phyloP scores from a whole-genome alignment of 2,113 vertebrate genomes.

The Trichomycterus rosablanca region DNA sequence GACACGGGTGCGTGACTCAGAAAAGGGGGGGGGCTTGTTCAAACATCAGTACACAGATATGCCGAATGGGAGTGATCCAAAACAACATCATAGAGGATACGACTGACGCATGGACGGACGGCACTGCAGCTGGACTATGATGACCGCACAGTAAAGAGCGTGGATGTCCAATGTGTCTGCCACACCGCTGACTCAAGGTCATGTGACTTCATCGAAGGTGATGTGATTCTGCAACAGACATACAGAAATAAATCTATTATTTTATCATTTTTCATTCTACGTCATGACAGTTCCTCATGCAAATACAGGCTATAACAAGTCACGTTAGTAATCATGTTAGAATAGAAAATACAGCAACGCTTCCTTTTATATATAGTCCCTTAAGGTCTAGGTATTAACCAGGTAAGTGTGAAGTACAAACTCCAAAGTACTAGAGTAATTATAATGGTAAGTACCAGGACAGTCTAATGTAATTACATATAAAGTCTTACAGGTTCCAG shows the following conservation, averaged over 20 bases:
- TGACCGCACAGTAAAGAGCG: constrained; percentile 84
- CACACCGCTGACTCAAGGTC: constrained; percentile 82
- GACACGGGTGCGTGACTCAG: not conserved
- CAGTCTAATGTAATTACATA: too few relatives aligned
- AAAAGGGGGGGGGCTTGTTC: not conserved
- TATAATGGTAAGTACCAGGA: too few relatives aligned
- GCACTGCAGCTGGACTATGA: constrained; percentile 69
- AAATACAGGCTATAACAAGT: too few relatives aligned
- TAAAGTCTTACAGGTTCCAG: too few relatives aligned
- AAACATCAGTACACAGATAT: constrained; percentile 18
- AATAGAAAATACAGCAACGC: too few relatives aligned
- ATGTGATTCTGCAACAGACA: constrained; percentile 84
- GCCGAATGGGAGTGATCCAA: constrained; percentile 38
- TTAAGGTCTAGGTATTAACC: too few relatives aligned
- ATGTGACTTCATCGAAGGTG: constrained; percentile 99
- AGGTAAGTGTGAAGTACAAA: too few relatives aligned
- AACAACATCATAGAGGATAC: constrained; percentile 46
- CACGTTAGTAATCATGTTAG: too few relatives aligned
- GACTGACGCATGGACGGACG: constrained; percentile 46
- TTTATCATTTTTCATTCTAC: too few relatives aligned
- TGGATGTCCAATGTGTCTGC: constrained; percentile 91
- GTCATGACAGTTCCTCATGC: too few relatives aligned
- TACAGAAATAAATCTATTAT: constrained; percentile 1
- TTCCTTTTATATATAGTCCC: too few relatives aligned
- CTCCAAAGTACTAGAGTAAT: too few relatives aligned